A percentile compares a stretch with the other conserved stretches of the same genome.
Evolutionary conservation across 2,888 invertebrate species (phyloP).

Genomic region (Pycnomerus fuliginosus): DNA sequence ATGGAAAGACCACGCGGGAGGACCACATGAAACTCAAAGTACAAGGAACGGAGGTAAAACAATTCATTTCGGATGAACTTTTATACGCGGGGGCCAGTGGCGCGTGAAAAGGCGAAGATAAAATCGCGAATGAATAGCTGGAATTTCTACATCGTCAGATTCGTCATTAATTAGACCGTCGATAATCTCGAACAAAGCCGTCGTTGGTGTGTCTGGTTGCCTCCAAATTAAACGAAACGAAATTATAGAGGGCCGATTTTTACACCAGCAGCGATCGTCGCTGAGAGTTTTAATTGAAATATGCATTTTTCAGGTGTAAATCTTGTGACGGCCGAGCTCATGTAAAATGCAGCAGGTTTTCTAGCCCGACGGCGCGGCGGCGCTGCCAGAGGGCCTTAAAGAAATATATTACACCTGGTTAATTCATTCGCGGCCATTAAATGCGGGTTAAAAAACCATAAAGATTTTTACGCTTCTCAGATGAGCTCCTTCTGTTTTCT

Average conservation of each 20-base stretch:
- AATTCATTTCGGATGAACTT: constrained; percentile 4
- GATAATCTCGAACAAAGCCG: constrained; percentile 24
- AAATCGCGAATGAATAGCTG: constrained; percentile 24
- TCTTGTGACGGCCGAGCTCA: constrained; percentile 37
- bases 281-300: constrained; percentile 36
- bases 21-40: constrained; percentile 99
- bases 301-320: constrained; percentile 37
- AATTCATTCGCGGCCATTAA: constrained; percentile 49
- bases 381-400: constrained; percentile 31
- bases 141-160: constrained; percentile 25
- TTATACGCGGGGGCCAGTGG: constrained; percentile 2
- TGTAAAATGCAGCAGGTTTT: constrained; percentile 41
- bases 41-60: constrained; percentile 86
- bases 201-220: no score
- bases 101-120: constrained; percentile 12
- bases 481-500: constrained; percentile 33
- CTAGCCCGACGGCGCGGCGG: constrained; percentile 22
- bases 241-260: no score
- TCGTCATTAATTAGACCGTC: constrained; percentile 24
- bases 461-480: constrained; percentile 47
- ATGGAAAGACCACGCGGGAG: constrained; percentile 96
- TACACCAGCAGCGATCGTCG: no score
- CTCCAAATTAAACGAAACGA: no score
- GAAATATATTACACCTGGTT: constrained; percentile 47
- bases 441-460: constrained; percentile 48